A percentile compares a stretch with the other conserved stretches of the same genome.
phyloP scores from a whole-genome alignment of 2,797 vertebrate species.

The Artibeus jamaicensis region DNA sequence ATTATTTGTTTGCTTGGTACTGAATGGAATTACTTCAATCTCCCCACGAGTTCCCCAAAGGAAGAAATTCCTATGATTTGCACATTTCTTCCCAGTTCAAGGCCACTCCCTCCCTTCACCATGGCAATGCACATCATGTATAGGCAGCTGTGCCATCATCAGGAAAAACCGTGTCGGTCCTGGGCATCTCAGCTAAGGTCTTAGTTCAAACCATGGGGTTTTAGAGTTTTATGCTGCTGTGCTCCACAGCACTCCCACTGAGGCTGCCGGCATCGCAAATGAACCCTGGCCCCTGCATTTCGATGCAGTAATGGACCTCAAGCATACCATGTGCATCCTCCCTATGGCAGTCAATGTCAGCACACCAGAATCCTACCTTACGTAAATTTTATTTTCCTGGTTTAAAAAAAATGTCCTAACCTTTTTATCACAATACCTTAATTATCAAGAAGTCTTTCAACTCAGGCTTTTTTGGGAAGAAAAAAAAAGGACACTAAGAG shows the following conservation, averaged over 20 bases:
- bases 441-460: constrained; percentile 36
- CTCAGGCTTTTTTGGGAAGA: neutral
- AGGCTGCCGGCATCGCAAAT: neutral
- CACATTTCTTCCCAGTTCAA: neutral
- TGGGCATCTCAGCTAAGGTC: neutral
- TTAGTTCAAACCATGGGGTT: neutral
- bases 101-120: neutral
- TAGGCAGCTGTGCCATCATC: neutral
- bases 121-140: neutral
- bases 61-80: neutral
- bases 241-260: neutral
- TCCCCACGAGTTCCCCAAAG: neutral
- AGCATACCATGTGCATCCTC: neutral
- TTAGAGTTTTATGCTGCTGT: neutral
- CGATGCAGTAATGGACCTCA: neutral
- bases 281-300: neutral
- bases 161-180: neutral
- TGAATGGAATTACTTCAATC: neutral
- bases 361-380: neutral
- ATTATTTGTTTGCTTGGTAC: neutral
- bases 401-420: neutral
- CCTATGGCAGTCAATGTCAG: neutral
- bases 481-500: neutral
- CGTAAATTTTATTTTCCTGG: neutral
- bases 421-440: neutral